Base-by-base conservation (phyloP, 2,113 vertebrate species). In the Nerophis lumbriciformis region DNA sequence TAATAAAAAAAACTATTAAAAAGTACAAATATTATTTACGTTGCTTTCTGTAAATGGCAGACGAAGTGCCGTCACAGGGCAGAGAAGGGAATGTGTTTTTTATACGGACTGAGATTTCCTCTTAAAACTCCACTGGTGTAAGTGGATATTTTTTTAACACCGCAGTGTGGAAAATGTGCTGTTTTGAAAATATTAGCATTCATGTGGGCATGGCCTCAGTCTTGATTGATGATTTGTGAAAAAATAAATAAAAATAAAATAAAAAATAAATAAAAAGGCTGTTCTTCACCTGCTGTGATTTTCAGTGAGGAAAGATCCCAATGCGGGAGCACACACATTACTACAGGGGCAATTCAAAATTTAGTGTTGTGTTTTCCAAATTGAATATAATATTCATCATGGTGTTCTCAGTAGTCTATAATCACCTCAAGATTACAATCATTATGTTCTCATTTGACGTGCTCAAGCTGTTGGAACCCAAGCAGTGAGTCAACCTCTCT, bases 381-480 rank as follows among this genome's bases (percentile, higher is more conserved):
- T 57, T 44, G 38, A 42, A 19, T 42, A 44, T 42, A 57, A 57
- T 57, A 12, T 19, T 39, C 38, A 42, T 57, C 54, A 42, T 56
- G n/a, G 12, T 57, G 38, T 57, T 57, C 55, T 57, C 16, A 37
- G n/a, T 19, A 21, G 55, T 57, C 38, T 57, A 44, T 57, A 44
- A 57, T 57, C 55, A 42, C 55, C 38, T 57, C 42, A 57, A 57
- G 55, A 57, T 44, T 44, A 44, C 55, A 57, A 57, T 57, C 38
- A 44, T 57, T 57, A 57, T 44, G 55, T 57, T 57, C 38, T 57
- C 55, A 57, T 57, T 57, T 57, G 12, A 38, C 15, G 7, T 16
- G n/a, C 55, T 57, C 6, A 44, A 6, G 38, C 38, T 57, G 38
- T 21, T 42, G 5, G n/a, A 57, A 38, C 55, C 55, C 55, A 21